phyloP scores from a whole-genome alignment of 2,797 vertebrate genomes.

The Cuculus canorus region DNA sequence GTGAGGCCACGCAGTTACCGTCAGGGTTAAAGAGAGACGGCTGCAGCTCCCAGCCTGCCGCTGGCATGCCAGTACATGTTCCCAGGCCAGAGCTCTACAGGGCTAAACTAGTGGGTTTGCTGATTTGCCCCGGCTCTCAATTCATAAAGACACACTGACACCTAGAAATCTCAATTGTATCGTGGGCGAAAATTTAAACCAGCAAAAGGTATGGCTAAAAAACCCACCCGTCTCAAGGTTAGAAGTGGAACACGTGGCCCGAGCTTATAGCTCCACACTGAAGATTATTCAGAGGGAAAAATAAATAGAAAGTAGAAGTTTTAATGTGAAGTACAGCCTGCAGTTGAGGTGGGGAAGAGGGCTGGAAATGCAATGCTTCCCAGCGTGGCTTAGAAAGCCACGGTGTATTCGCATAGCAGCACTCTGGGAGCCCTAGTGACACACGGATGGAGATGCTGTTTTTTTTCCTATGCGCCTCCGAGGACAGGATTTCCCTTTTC shows the following conservation, averaged over 20 bases:
- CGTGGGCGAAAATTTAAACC: neutral
- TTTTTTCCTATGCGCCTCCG: rapidly evolving
- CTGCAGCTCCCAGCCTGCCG: neutral
- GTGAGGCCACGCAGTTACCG: neutral
- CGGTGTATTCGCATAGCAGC: neutral
- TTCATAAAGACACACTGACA: rapidly evolving
- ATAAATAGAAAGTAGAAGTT: neutral
- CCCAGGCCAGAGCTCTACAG: neutral
- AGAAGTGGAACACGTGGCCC: rapidly evolving
- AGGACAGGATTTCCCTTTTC: neutral
- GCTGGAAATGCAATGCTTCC: neutral
- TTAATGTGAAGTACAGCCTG: neutral
- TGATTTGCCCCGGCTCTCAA: neutral
- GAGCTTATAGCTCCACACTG: neutral
- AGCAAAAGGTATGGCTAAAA: neutral
- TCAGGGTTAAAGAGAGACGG: neutral
- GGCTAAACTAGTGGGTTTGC: neutral
- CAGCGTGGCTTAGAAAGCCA: neutral
- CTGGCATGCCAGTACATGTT: neutral
- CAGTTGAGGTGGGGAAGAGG: neutral
- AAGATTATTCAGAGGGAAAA: neutral
- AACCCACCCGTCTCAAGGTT: too few species aligned
- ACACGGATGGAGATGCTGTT: neutral
- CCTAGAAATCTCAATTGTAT: neutral
- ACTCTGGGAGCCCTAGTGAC: rapidly evolving